Evolutionary conservation across 2,888 invertebrate genomes (phyloP).

Genomic region (Augochlorella aurata): DNA sequence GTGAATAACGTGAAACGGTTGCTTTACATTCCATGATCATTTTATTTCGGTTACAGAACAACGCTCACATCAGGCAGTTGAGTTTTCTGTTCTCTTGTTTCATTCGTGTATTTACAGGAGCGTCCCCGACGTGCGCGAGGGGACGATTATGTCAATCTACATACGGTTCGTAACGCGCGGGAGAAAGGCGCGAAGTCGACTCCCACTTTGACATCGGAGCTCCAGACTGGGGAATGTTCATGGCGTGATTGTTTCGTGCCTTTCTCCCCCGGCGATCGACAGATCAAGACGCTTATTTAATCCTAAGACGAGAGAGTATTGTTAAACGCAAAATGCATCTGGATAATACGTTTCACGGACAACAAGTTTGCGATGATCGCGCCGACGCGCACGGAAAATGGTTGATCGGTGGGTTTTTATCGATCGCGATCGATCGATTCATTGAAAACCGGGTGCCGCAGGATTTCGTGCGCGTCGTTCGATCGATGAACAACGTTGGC

Average conservation of each 20-base stretch:
- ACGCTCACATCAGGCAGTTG: constrained; percentile 52
- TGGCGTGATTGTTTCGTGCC: background rate
- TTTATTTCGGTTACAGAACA: constrained; percentile 76
- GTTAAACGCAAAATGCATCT: constrained; percentile 35
- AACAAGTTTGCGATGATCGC: constrained; percentile 26
- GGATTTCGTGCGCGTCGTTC: background rate
- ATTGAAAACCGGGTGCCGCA: background rate
- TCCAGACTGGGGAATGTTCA: background rate
- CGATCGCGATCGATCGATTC: constrained; percentile 6
- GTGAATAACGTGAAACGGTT: constrained; percentile 4
- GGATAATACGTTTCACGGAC: constrained; percentile 23
- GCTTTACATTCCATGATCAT: constrained; percentile 72
- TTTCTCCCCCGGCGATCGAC: constrained; percentile 27
- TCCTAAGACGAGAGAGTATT: constrained; percentile 36
- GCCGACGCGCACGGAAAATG: background rate
- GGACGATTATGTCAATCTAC: constrained; percentile 42
- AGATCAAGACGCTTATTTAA: constrained; percentile 27
- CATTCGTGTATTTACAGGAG: constrained; percentile 55
- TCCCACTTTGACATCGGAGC: background rate
- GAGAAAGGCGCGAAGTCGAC: background rate
- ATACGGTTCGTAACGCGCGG: constrained; percentile 25
- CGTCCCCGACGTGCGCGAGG: constrained; percentile 29
- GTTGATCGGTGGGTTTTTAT: background rate
- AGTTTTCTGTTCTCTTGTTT: constrained; percentile 42
- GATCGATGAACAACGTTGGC: background rate